Conservation (phyloP, 2,113 vertebrate genomes). For the Hemicordylus capensis region DNA sequence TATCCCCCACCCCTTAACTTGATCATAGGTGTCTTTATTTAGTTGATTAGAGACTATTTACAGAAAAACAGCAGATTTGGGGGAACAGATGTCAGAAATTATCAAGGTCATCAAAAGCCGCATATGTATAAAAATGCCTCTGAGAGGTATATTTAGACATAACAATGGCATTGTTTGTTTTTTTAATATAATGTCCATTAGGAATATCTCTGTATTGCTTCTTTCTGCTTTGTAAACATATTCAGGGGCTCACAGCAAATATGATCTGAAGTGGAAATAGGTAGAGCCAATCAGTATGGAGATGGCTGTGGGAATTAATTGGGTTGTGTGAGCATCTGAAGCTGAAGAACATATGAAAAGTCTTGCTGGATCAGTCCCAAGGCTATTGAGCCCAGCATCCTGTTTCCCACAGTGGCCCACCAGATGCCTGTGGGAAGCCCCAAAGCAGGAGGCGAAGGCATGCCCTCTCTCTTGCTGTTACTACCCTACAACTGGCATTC, state of each 20-base stretch:
- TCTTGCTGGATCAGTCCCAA: too few relatives aligned
- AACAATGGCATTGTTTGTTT: neutral
- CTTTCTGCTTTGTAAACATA: neutral
- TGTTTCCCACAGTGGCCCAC: too few relatives aligned
- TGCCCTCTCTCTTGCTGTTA: too few relatives aligned
- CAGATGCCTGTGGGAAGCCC: too few relatives aligned
- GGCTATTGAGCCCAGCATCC: too few relatives aligned
- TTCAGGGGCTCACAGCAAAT: conserved; percentile 18
- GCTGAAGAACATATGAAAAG: too few relatives aligned
- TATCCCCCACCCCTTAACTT: conserved; percentile 35
- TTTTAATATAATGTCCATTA: conserved; percentile 32
- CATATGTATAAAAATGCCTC: conserved; percentile 29
- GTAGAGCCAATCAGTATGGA: neutral
- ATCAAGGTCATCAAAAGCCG: conserved; percentile 27
- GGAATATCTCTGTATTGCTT: conserved; percentile 34
- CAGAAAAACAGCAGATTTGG: conserved; percentile 46
- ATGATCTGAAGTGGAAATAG: conserved; percentile 27
- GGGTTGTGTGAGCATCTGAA: neutral
- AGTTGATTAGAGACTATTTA: neutral
- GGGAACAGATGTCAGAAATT: conserved; percentile 55
- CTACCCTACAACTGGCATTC: too few relatives aligned
- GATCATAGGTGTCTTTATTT: conserved; percentile 14
- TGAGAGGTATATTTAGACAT: conserved; percentile 3
- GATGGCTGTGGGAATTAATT: neutral
- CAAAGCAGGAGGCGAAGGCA: too few relatives aligned